Evolutionary conservation across 1,140 invertebrate genomes (phyloP).

Genomic region (Pseudoatta argentina): DNA sequence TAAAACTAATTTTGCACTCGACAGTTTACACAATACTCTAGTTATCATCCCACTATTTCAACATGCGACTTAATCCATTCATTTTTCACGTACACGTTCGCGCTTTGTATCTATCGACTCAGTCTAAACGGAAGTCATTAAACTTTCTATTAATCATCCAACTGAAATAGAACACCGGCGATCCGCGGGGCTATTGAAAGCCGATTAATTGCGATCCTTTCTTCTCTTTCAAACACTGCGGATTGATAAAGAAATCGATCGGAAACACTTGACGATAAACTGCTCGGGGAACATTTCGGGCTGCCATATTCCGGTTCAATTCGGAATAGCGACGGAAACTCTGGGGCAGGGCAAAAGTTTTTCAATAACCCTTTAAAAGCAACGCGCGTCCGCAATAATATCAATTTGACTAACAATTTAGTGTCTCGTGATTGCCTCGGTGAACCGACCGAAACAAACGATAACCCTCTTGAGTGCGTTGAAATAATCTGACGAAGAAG

Average conservation of each 20-base stretch:
- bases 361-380: constrained; percentile 59
- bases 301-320: constrained; percentile 31
- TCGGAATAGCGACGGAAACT: constrained; percentile 42
- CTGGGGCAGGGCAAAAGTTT: constrained; percentile 42
- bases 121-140: constrained; percentile 46
- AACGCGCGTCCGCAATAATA: constrained; percentile 31
- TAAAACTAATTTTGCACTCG: background rate
- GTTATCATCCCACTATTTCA: background rate
- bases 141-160: constrained; percentile 58
- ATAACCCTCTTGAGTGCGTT: constrained; percentile 25
- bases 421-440: background rate
- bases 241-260: constrained; percentile 63
- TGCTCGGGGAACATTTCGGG: background rate
- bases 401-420: constrained; percentile 53
- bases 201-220: constrained; percentile 60
- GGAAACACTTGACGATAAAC: constrained; percentile 61
- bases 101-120: constrained; percentile 27
- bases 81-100: constrained; percentile 26
- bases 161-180: constrained; percentile 53
- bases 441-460: background rate
- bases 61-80: background rate
- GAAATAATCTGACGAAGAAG: constrained; percentile 7
- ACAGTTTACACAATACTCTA: background rate
- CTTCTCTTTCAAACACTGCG: constrained; percentile 41
- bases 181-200: constrained; percentile 46